Base-by-base conservation (phyloP, 2,113 vertebrate species). In the Saimiri boliviensis region DNA sequence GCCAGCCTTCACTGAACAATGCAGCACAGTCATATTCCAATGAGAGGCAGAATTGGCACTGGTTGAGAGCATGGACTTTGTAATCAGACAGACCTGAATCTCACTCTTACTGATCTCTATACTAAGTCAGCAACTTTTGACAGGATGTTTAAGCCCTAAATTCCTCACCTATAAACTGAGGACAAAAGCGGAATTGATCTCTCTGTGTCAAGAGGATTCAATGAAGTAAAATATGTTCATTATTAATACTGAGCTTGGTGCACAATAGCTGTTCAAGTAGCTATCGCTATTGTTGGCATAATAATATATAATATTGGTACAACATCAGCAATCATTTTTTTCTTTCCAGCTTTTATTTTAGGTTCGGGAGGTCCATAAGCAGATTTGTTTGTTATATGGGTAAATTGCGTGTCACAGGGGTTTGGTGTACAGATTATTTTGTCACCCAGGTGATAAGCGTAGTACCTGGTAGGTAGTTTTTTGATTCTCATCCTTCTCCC, bases 121-220 rank as follows among this genome's bases (percentile, higher is more conserved):
- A 30, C 42, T 54, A 35, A 76, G 70, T 89, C 25, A 27, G 77
- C 13, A 37, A 45, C 83, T 74, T 47, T n/a, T 45, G 82, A 52
- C 49, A 94, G 91, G 47, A 60, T 3, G 47, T 20, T 54, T 40
- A 66, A 82, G n/a, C 84, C 92, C 92, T 85, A n/a, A 86, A 80
- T 93, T 95, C 84, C 80, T 89, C 21, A 71, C 74, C 47, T 92
- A 54, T 66, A 97, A 94, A 89, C 66, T 52, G 30, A 70, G 56
- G 37, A 95, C 32, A 76, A 81, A 63, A 49, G 35, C 79, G 23
- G 23, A 77, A 83, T 37, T 1, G 8, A 74, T 92, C 40, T 96
- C 52, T 84, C 63, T 25, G 27, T 49, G 68, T 83, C 1, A 32
- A 95, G 81, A 58, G 27, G 58, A 94, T 77, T 47, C 82, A 95